Percentiles rank a stretch among this genome's conserved stretches.
Evolutionary conservation across 1,140 invertebrate genomes (phyloP).

Genomic region (Lithobius niger): DNA sequence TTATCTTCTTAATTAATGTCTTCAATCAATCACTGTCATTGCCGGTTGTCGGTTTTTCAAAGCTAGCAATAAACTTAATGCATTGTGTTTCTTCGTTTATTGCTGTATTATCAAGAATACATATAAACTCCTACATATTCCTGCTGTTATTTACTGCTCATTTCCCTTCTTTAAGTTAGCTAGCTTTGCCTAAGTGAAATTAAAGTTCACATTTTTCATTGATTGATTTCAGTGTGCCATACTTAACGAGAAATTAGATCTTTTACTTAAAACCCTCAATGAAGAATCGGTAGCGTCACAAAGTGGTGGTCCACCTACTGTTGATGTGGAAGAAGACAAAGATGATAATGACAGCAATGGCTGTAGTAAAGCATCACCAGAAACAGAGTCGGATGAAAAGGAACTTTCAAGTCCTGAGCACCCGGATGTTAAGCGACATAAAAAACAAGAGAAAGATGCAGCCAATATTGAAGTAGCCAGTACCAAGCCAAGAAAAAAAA

Average conservation of each 20-base stretch:
- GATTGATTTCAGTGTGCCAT: conserved; percentile 42
- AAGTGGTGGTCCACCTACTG: conserved; percentile 17
- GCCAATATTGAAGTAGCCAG: conserved; percentile 4
- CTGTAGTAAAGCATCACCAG: background rate
- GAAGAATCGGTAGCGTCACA: conserved; percentile 40
- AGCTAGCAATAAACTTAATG: no score
- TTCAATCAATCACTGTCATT: no score
- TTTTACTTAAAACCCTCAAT: conserved; percentile 54
- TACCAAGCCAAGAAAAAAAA: background rate
- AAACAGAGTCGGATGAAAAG: conserved; percentile 38
- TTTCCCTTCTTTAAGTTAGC: no score
- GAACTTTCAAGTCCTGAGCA: conserved; percentile 42
- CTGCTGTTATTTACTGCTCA: no score
- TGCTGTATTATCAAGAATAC: no score
- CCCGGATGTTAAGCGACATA: no score
- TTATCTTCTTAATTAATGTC: no score
- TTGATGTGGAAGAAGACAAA: conserved; percentile 19
- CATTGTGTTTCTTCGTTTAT: no score
- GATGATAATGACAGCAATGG: conserved; percentile 2
- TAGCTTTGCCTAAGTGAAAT: no score
- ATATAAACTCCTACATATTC: no score
- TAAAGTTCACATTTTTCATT: no score
- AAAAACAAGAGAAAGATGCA: conserved; percentile 30
- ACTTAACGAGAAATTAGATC: conserved; percentile 60
- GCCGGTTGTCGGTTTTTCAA: no score